Evolutionary conservation across 2,888 invertebrate genomes (phyloP).

Genomic region (Lithophane ornitopus): DNA sequence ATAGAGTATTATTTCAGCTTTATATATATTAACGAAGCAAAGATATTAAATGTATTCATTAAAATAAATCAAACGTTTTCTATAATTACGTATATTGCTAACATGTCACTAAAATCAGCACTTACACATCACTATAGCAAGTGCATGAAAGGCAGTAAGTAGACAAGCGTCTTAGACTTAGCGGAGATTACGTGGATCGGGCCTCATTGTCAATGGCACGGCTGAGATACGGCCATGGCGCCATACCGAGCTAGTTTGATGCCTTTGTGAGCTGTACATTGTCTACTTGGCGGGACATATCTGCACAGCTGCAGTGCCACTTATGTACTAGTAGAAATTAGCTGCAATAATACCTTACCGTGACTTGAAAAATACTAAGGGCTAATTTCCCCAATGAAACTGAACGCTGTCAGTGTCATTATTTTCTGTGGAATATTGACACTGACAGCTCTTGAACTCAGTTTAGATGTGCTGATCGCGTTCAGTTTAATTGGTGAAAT

Average conservation of each 20-base stretch:
- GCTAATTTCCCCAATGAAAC: too few species aligned
- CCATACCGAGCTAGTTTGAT: constrained; percentile 25
- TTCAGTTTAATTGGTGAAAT: too few species aligned
- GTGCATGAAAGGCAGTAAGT: constrained; percentile 33
- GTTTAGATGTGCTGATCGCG: too few species aligned
- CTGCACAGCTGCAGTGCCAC: constrained; percentile 5
- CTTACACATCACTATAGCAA: constrained; percentile 24
- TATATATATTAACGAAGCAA: too few species aligned
- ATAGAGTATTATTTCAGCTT: too few species aligned
- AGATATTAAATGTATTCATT: background rate
- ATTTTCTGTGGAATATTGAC: too few species aligned
- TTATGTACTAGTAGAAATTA: background rate
- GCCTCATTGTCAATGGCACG: constrained; percentile 61
- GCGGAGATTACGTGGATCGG: constrained; percentile 64
- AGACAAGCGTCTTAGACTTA: constrained; percentile 47
- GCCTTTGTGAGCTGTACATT: constrained; percentile 37
- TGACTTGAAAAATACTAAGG: too few species aligned
- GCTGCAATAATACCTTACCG: background rate
- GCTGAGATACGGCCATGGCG: constrained; percentile 34
- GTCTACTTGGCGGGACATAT: constrained; percentile 18
- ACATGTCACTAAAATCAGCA: background rate
- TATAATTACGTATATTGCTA: background rate
- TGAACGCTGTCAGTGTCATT: too few species aligned
- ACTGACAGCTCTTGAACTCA: too few species aligned
- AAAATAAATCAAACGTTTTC: background rate